Base-by-base conservation (phyloP, 2,113 vertebrate species). In the Bettongia penicillata region DNA sequence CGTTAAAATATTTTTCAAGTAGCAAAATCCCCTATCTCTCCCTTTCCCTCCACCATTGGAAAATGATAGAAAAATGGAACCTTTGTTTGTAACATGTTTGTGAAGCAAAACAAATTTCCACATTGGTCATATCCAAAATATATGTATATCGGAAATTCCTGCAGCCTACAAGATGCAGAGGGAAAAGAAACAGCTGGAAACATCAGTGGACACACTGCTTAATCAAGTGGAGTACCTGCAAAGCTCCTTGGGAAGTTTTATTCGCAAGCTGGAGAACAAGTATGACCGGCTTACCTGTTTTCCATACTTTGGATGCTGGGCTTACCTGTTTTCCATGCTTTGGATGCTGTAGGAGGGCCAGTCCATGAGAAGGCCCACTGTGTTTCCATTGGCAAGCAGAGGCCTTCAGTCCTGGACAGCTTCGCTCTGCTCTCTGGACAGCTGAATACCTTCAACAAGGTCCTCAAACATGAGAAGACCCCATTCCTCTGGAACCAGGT, bases 381-480 rank as follows among this genome's bases (percentile, higher is more conserved):
- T 12, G 57, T 37, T 68, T 16, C 31, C 31, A n/a, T 68, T 16
- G 31, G 12, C 61, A 6, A 68, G 12, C 14, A 37, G 31, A 37
- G 61, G 99, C 99, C 99, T 0, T 99, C 99, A 31, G 99, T 99
- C 90, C 97, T 99, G 98, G 99, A 99, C 98, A 99, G 99, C 98
- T 99, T 99, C 97, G 99, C 99, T 0, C 98, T 99, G 94, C 98
- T 99, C 0, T 99, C 99, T 7, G 99, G 99, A 52, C 99, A 99
- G 97, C 97, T 99, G 94, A 99, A 99, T 98, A 99, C 99, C n/a
- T 98, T 99, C 97, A 99, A 99, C 97, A 99, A 99, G 96, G 99
- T 99, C 50, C 98, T 99, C 9, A 99, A 99, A 97, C 99, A 99
- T 43, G 99, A 99, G 98, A 99, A 99, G 98, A 99, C 99, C 0